Conservation (phyloP, 2,797 vertebrate genomes). For the Zenarchopterus dispar region DNA sequence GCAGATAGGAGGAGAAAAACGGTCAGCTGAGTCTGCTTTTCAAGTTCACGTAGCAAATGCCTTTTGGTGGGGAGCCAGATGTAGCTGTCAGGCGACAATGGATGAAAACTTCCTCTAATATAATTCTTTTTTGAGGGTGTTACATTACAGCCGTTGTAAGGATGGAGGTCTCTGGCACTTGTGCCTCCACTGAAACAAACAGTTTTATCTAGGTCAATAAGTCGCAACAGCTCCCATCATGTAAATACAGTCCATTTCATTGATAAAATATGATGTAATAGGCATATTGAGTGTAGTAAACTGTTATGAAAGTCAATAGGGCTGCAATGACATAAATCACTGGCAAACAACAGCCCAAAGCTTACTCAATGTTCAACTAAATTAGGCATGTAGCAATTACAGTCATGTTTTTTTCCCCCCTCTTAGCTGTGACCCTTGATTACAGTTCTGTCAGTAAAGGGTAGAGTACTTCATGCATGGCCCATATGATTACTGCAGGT, state of each 20-base stretch:
- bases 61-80: slow-evolving; percentile 47
- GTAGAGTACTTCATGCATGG: slow-evolving; percentile 58
- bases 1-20: slow-evolving; percentile 41
- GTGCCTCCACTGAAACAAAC: slow-evolving; percentile 43
- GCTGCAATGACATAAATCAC: slow-evolving; percentile 77
- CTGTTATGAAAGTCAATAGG: slow-evolving; percentile 77
- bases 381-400: slow-evolving; percentile 80
- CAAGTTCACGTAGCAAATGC: slow-evolving; percentile 49
- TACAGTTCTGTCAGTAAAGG: slow-evolving; percentile 57
- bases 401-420: slow-evolving; percentile 29
- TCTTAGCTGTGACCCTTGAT: slow-evolving; percentile 73
- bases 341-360: slow-evolving; percentile 75
- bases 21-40: slow-evolving; percentile 60
- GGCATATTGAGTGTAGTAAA: slow-evolving; percentile 60
- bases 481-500: slow-evolving; percentile 56
- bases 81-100: slow-evolving; percentile 60
- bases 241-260: slow-evolving; percentile 56
- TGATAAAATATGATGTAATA: slow-evolving; percentile 69
- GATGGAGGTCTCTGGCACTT: slow-evolving; percentile 22
- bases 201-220: slow-evolving; percentile 63
- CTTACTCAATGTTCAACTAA: slow-evolving; percentile 73
- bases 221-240: slow-evolving; percentile 48
- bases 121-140: slow-evolving; percentile 42
- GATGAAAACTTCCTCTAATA: slow-evolving; percentile 70
- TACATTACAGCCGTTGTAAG: slow-evolving; percentile 39